Evolutionary conservation across 2,888 invertebrate species (phyloP).

Genomic region (Phasia obesa): DNA sequence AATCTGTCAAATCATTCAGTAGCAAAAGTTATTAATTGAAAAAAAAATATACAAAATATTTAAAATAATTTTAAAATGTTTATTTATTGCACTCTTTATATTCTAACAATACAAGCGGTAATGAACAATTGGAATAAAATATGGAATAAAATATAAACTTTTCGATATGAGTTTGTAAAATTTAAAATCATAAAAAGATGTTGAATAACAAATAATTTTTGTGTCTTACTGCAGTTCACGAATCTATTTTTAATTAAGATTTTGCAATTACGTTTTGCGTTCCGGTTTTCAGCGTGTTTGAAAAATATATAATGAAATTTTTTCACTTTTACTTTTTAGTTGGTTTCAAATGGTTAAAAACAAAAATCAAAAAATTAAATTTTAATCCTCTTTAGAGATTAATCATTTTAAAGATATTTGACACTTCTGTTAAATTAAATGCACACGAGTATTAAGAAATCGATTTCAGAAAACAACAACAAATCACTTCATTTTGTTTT

Average conservation of each 20-base stretch:
- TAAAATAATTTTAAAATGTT: constrained; percentile 13
- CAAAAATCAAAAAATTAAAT: constrained; percentile 40
- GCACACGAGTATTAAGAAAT: constrained; percentile 44
- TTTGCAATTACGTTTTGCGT: neutral
- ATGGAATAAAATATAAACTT: too few relatives aligned
- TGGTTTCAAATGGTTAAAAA: neutral
- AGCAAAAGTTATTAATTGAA: constrained; percentile 55
- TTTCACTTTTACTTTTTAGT: neutral
- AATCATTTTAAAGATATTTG: constrained; percentile 56
- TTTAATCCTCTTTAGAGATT: constrained; percentile 66
- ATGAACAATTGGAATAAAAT: too few relatives aligned
- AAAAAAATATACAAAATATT: constrained; percentile 28
- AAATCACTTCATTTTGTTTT: neutral
- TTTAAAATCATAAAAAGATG: too few relatives aligned
- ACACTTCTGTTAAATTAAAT: constrained; percentile 46
- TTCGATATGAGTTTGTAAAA: too few relatives aligned
- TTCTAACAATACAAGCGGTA: too few relatives aligned
- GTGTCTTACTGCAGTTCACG: too few relatives aligned
- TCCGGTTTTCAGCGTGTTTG: too few relatives aligned
- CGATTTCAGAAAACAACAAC: neutral
- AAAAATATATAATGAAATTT: too few relatives aligned
- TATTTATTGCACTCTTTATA: neutral
- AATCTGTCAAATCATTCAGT: constrained; percentile 63
- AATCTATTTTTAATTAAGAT: neutral
- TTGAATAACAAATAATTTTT: too few relatives aligned